These are phyloP conservation scores for Trididemnum miniatum DNA, from an alignment of 23 tunicate genomes.

Conservation along the genomic window DNA sequence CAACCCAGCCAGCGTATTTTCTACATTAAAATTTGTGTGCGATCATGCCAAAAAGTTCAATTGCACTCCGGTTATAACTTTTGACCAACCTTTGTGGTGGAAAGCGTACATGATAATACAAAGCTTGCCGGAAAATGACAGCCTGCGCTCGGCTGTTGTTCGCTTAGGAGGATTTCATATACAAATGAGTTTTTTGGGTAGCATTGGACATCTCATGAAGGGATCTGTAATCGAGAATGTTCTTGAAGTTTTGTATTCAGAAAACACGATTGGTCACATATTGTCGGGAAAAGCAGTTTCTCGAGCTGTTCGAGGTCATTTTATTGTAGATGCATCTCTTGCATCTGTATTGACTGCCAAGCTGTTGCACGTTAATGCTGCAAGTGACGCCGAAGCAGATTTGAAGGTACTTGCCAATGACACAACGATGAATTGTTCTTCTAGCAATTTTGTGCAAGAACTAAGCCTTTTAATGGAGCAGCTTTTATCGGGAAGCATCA, in stretches of 20 bases:
- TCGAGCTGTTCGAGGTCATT: conserved; percentile 3
- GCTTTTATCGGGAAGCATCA: neutral
- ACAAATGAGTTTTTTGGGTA: neutral
- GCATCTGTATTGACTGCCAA: neutral
- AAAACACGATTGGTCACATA: neutral
- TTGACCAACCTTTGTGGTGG: too few relatives aligned
- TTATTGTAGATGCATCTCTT: neutral
- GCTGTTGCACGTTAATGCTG: too few relatives aligned
- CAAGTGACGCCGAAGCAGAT: too few relatives aligned
- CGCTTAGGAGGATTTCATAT: neutral
- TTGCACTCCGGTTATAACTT: neutral
- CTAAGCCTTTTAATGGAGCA: neutral
- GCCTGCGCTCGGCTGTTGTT: neutral
- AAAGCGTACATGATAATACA: neutral
- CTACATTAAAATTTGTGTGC: neutral
- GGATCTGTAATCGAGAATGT: neutral
- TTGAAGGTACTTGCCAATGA: neutral
- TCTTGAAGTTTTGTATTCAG: neutral
- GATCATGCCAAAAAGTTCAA: neutral
- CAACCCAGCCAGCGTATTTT: neutral
- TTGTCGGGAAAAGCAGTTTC: neutral
- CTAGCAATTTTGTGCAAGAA: neutral
- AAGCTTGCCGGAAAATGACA: neutral
- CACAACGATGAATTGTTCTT: neutral
- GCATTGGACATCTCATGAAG: neutral